These are phyloP conservation scores for Pediacus dermestoides DNA, from an alignment of 2,888 invertebrate species.

Conservation along the genomic window DNA sequence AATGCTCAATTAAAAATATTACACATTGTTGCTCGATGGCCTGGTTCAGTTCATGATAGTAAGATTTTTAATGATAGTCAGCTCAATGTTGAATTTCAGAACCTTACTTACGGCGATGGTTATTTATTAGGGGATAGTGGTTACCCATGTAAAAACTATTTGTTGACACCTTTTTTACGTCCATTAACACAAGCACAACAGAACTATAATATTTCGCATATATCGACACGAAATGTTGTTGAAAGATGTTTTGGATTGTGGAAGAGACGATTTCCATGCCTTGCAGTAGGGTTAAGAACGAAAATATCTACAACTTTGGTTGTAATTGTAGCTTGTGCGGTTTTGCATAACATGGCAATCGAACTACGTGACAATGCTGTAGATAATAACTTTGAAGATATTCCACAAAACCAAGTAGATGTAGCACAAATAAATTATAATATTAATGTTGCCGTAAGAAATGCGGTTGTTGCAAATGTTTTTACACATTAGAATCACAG, in stretches of 20 bases:
- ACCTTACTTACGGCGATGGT: background rate
- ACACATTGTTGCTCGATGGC: conserved; percentile 11
- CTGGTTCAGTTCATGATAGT: no score
- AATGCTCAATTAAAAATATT: background rate
- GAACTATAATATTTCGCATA: conserved; percentile 20
- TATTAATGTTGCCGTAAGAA: background rate
- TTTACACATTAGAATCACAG: no score
- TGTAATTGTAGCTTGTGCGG: conserved; percentile 11
- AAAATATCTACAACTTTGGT: conserved; percentile 11
- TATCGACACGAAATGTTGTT: conserved; percentile 25
- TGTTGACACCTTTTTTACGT: conserved; percentile 11
- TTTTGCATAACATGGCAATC: conserved; percentile 13
- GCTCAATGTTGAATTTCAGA: conserved; percentile 1
- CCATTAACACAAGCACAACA: conserved; percentile 9
- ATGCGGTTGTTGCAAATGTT: background rate
- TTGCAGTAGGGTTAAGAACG: conserved; percentile 12
- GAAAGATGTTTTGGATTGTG: conserved; percentile 26
- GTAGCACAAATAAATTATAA: conserved; percentile 1
- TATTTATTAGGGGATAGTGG: conserved; percentile 11
- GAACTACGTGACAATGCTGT: background rate
- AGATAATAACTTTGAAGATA: conserved; percentile 1
- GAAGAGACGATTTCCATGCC: conserved; percentile 15
- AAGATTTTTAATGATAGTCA: conserved; percentile 4
- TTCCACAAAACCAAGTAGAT: background rate
- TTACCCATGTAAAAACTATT: conserved; percentile 10